phyloP scores from a whole-genome alignment of 2,113 vertebrate genomes.

The Leptobrachium leishanense region DNA sequence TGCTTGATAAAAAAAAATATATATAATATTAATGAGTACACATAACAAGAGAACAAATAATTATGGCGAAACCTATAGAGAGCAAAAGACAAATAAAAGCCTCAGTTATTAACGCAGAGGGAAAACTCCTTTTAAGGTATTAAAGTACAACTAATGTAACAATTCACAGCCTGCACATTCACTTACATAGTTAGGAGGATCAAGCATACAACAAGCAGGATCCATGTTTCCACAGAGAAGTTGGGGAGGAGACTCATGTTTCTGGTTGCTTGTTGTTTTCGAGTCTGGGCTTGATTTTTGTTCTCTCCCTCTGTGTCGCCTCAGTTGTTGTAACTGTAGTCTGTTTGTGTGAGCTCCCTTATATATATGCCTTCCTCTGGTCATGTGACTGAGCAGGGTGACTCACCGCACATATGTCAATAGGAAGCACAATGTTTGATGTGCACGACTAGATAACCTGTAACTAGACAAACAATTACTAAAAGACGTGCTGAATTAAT shows the following conservation, averaged over 20 bases:
- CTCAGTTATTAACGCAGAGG: too few species aligned
- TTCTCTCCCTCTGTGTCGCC: background rate
- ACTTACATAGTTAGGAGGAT: constrained; percentile 61
- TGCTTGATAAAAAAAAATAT: too few species aligned
- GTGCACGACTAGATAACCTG: too few species aligned
- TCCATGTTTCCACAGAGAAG: constrained; percentile 61
- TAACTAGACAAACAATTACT: too few species aligned
- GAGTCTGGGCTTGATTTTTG: background rate
- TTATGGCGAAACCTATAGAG: too few species aligned
- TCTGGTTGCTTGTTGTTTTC: background rate
- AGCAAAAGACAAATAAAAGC: too few species aligned
- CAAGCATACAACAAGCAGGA: constrained; percentile 53
- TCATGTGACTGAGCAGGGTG: background rate
- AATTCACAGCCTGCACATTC: too few species aligned
- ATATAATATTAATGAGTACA: too few species aligned
- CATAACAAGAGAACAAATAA: too few species aligned
- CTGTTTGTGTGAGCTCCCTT: background rate
- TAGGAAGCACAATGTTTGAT: background rate
- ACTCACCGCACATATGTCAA: background rate
- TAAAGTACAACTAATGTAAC: constrained; percentile 16
- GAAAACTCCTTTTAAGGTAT: too few species aligned
- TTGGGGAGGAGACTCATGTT: constrained; percentile 34
- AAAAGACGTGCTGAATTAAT: too few species aligned
- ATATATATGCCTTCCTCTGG: background rate
- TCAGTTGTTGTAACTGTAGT: background rate